Evolutionary conservation across 2,113 vertebrate species (phyloP).

Genomic region (Merops nubicus): DNA sequence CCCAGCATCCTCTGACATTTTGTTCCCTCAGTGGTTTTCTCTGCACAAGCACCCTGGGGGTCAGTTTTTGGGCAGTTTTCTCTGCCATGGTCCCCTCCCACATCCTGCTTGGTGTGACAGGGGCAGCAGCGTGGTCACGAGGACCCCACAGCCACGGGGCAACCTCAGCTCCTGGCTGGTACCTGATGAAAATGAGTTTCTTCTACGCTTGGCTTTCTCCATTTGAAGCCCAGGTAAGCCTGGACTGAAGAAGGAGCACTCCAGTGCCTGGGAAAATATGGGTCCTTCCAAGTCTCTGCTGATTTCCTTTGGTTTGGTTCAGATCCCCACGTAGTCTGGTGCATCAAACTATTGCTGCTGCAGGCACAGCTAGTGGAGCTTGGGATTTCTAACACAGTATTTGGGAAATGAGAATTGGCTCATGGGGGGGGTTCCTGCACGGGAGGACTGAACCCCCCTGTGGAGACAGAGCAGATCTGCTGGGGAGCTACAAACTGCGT

Average conservation of each 20-base stretch:
- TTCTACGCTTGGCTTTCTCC: not conserved
- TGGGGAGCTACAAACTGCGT: not conserved
- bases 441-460: not conserved
- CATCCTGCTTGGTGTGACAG: rapidly evolving
- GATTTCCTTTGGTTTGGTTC: rapidly evolving
- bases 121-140: rapidly evolving
- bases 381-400: rapidly evolving
- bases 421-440: not conserved
- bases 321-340: not conserved
- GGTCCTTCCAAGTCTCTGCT: rapidly evolving
- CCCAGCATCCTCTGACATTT: too few relatives aligned
- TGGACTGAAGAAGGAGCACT: rapidly evolving
- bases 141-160: not conserved
- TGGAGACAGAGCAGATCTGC: not conserved
- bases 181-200: rapidly evolving
- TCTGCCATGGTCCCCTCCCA: not conserved
- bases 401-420: not conserved
- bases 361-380: not conserved
- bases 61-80: not conserved
- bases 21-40: too few relatives aligned
- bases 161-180: not conserved
- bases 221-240: not conserved
- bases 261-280: not conserved
- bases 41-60: too few relatives aligned
- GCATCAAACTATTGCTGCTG: not conserved